A percentile compares a stretch with the other conserved stretches of the same genome.
These are phyloP conservation scores for Motacilla alba DNA, from an alignment of 2,113 vertebrate species.

Conservation along the genomic window DNA sequence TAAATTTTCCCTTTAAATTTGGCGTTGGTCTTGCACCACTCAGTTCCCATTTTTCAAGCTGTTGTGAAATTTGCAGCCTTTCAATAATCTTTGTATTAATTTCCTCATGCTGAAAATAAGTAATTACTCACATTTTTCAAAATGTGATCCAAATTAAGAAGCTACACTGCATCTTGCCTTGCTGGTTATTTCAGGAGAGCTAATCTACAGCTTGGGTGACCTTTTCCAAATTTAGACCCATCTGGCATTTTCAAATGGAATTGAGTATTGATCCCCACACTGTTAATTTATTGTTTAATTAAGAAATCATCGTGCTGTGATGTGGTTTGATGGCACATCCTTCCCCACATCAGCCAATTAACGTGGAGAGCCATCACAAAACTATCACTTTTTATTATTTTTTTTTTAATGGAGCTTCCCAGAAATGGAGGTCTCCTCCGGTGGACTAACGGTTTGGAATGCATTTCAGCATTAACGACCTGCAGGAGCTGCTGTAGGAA, in stretches of 20 bases:
- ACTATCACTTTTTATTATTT: slow-evolving; percentile 27
- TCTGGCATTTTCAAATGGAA: slow-evolving; percentile 66
- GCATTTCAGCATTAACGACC: not conserved
- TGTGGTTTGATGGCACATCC: slow-evolving; percentile 61
- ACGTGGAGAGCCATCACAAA: not conserved
- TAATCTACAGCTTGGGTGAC: slow-evolving; percentile 39
- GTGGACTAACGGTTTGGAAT: not conserved
- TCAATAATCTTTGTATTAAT: slow-evolving; percentile 54
- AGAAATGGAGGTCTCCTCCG: slow-evolving; percentile 8
- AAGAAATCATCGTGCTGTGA: slow-evolving; percentile 57
- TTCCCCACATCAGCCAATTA: slow-evolving; percentile 50
- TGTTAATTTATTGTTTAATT: slow-evolving; percentile 73
- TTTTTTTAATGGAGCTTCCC: slow-evolving; percentile 44
- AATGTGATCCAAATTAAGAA: slow-evolving; percentile 28
- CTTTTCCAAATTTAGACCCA: slow-evolving; percentile 48
- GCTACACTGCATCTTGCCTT: not conserved
- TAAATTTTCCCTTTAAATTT: not conserved
- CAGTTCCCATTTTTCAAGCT: not conserved
- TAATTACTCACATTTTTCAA: slow-evolving; percentile 60
- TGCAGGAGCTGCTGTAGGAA: not conserved
- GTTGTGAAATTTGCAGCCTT: not conserved
- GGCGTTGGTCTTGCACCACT: not conserved
- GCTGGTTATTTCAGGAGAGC: slow-evolving; percentile 49
- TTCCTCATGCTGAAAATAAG: slow-evolving; percentile 31
- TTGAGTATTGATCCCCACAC: slow-evolving; percentile 63